A percentile compares a stretch with the other conserved stretches of the same genome.
Evolutionary conservation across 2,797 vertebrate genomes (phyloP).

Genomic region (Sebastes melanostomus): DNA sequence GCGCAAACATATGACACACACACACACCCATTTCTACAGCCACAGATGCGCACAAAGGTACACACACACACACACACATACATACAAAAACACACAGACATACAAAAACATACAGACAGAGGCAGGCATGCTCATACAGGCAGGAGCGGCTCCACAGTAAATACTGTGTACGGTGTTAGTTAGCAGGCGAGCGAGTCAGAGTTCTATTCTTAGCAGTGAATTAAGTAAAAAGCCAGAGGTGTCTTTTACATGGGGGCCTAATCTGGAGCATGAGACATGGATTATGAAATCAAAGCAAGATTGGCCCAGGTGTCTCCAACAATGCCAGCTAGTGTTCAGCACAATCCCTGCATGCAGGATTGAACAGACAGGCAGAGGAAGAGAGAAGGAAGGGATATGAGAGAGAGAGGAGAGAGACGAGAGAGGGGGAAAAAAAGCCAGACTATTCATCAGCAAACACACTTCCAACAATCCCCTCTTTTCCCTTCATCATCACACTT

Average conservation of each 20-base stretch:
- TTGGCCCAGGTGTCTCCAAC: conserved; percentile 77
- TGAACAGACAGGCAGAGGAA: conserved; percentile 34
- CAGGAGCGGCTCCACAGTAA: conserved; percentile 58
- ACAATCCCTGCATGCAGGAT: conserved; percentile 58
- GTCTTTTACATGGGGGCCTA: conserved; percentile 78
- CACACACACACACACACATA: neutral
- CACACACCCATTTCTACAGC: neutral
- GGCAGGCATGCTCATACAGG: conserved; percentile 67
- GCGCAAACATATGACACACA: conserved; percentile 39
- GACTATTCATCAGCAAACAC: conserved; percentile 55
- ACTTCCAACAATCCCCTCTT: conserved; percentile 52
- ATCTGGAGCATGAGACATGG: conserved; percentile 80
- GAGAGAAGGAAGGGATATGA: neutral
- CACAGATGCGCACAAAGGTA: conserved; percentile 27
- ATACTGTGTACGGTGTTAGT: conserved; percentile 63
- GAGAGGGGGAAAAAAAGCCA: neutral
- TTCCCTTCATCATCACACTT: conserved; percentile 59
- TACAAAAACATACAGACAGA: conserved; percentile 38
- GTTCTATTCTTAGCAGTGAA: conserved; percentile 80
- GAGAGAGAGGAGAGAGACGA: neutral
- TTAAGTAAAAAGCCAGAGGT: conserved; percentile 82
- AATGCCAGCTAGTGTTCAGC: conserved; percentile 67
- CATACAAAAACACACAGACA: conserved; percentile 13
- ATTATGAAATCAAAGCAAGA: conserved; percentile 84
- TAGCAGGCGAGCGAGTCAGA: conserved; percentile 67